phyloP scores from a whole-genome alignment of 1,140 invertebrate species.

The Musca domestica region DNA sequence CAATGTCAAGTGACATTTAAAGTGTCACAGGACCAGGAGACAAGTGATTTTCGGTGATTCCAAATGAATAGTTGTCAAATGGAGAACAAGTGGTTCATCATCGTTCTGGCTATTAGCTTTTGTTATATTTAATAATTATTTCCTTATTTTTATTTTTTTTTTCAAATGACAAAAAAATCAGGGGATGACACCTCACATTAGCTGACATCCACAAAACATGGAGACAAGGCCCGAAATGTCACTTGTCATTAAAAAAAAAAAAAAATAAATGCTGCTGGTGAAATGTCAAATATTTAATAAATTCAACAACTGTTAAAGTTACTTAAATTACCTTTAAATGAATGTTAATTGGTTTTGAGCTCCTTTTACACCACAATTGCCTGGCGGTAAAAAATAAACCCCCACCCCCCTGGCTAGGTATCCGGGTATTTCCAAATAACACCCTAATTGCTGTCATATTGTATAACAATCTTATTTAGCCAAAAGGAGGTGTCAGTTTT shows the following conservation, averaged over 20 bases:
- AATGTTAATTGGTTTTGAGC: slow-evolving; percentile 8
- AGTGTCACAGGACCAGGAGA: not conserved
- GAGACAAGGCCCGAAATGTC: no score
- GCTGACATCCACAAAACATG: no score
- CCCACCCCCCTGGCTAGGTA: not conserved
- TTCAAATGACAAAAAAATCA: no score
- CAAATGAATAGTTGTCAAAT: not conserved
- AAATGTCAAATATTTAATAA: slow-evolving; percentile 10
- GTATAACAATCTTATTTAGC: slow-evolving; percentile 4
- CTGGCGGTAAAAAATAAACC: not conserved
- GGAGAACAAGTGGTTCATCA: not conserved
- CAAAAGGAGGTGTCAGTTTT: slow-evolving; percentile 2
- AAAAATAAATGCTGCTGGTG: no score
- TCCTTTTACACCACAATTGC: not conserved
- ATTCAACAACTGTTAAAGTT: slow-evolving; percentile 7
- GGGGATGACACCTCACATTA: no score
- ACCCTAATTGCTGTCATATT: slow-evolving; percentile 13
- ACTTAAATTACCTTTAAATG: slow-evolving; percentile 12
- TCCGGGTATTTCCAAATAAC: not conserved
- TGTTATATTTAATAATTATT: not conserved
- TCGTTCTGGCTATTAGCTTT: not conserved
- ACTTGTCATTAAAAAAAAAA: no score
- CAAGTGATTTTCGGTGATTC: no score
- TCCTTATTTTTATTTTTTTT: no score
- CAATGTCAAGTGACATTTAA: not conserved